Base-by-base conservation (phyloP, 2,113 vertebrate species). In the Stictonetta naevosa region DNA sequence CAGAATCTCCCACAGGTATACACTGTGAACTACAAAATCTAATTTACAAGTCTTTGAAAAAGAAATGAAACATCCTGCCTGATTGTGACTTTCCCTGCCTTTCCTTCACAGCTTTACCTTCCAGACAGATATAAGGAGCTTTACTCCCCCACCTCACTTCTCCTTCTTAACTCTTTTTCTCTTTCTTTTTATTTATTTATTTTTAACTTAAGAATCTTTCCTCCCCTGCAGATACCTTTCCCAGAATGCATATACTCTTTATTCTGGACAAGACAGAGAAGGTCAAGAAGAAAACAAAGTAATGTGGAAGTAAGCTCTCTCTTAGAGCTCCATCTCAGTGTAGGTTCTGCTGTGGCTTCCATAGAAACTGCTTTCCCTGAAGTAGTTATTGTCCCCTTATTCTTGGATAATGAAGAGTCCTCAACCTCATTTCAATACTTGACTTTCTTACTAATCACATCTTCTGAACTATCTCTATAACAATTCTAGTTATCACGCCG, bases 361-460 rank as follows among this genome's bases (percentile, higher is more conserved):
- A 83, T 69, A 85, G 73, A 88, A 96, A 96, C 73, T 18, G 63
- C 21, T 76, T 34, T 86, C 11, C 17, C 34, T 62, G 53, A 75
- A 86, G 50, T 81, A 89, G 67, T 63, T 79, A 60, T 16, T 58
- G 69, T 68, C 38, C 31, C 74, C 62, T 68, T 91, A 60, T 56
- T 90, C 68, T 92, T 40, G 73, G 53, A 38, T 79, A 84, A 91
- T 86, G 62, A 86, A 88, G 69, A 82, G 44, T 48, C 29, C 38
- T 93, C 75, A 74, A 21, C 15, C 48, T 88, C 28, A 52, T 89
- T 90, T 86, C 40, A 66, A 19, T 55, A 60, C 34, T 50, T 90
- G 50, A 38, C 38, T 20, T 58, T 76, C 73, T 21, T 82, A 44
- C 58, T 91, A 80, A 85, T 83, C 38, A 5, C 3, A 28, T 92